Base-by-base conservation (phyloP, 2,797 vertebrate genomes). In the Manis pentadactyla region DNA sequence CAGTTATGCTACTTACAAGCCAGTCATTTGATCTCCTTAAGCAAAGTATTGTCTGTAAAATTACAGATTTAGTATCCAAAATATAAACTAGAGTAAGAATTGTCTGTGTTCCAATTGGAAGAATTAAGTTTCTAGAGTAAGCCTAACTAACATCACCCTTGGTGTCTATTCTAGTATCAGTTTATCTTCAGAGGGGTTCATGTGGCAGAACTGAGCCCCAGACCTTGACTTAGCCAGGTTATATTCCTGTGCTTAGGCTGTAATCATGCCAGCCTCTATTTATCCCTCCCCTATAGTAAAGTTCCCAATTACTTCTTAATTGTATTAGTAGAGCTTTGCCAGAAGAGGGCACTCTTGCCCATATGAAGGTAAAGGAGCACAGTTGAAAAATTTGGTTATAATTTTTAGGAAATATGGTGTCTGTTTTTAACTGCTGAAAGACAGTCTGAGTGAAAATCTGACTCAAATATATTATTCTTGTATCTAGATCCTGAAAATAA, bases 341-440 rank as follows among this genome's bases (percentile, higher is more conserved):
- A 90, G 3, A 13, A 96, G 96, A 97, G 97, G 95, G 66, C 71
- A 63, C 61, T 53, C 64, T 69, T 93, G 64, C 39, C 46, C n/a
- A 42, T 21, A 29, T 68, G 29, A 89, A 92, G 3, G 78, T 84
- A n/a, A 77, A 53, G n/a, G 78, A 42, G 2, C 0, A 46, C 69
- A 27, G 39, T 55, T 69, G 68, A 97, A 96, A 63, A 66, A 68
- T 55, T 73, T 23, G 66, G 18, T 21, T 73, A 57, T 6, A 59
- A 78, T 46, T 63, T 34, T 19, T 23, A 37, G 71, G 86, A 66
- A 84, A 64, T 34, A 59, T 6, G 11, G 19, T 71, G n/a, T 66
- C 37, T 82, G 18, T 57, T 78, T 94, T 94, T 74, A 93, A 94
- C 46, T 82, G 29, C 17, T 77, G 27, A 79, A 92, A 79, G 66